Evolutionary conservation across 2,797 vertebrate species (phyloP), one percentile per base, ranked within the genome.

Genomic region (Peromyscus nudipes): DNA sequence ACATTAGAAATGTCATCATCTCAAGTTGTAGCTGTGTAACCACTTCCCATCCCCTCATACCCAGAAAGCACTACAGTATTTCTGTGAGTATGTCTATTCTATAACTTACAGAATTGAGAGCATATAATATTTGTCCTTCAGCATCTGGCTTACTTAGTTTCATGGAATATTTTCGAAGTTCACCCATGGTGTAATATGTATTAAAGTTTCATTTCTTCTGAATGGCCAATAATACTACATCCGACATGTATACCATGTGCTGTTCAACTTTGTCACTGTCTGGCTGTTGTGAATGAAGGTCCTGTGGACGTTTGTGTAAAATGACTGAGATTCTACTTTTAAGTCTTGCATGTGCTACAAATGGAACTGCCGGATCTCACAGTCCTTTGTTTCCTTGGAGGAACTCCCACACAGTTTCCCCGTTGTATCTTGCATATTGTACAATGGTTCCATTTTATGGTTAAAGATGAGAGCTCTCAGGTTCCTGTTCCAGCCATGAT

Each of bases 221-320:
- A 52, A 60, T 65, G 7, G 14, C 67, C 19, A 88, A 46, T 69
- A 67, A 87, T 71, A 69, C 46, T 88, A 21, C 10, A 69, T 75
- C 81, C 19, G 88, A 40, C 34, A 11, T 13, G 76, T 21, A 34
- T 14, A 9, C 3, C 1, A 49, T 19, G 37, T 75, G 69, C 65
- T 96, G 83, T 57, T 62, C 23, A 91, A 91, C 71, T 87, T 71
- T 91, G 14, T 76, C 43, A 73, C 17, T 25, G 6, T 94, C 46
- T 88, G 8, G 2, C 7, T 80, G 5, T 23, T 76, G 19, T 62
- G 40, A 80, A 60, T 87, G 69, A 81, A 34, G 7, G 3, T 60
- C 13, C 55, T 80, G 3, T 49, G 40, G 27, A 75, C 17, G 75
- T 76, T 75, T 73, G 37, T 81, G 14, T 46, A 34, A 67, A 87